phyloP scores from a whole-genome alignment of 2,888 invertebrate species.

The Lycophotia porphyrea region DNA sequence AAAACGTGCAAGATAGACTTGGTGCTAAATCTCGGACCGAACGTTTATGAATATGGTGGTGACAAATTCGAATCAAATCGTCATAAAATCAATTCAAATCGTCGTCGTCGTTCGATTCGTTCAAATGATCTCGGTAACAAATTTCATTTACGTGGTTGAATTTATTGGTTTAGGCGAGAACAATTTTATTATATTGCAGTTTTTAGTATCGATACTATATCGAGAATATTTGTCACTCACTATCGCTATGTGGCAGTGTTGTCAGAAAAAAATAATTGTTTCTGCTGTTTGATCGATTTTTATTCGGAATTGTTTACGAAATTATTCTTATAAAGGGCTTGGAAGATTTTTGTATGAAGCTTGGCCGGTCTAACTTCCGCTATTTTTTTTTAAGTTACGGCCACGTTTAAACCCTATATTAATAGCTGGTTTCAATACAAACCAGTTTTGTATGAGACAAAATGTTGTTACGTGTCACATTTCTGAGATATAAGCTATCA shows the following conservation, averaged over 20 bases:
- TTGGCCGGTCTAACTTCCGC: too few species aligned
- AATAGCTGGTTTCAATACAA: too few species aligned
- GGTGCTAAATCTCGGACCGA: background rate
- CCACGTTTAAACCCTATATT: too few species aligned
- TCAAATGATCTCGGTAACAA: too few species aligned
- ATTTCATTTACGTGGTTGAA: background rate
- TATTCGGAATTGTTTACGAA: background rate
- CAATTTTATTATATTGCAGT: background rate
- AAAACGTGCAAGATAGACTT: background rate
- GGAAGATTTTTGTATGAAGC: too few species aligned
- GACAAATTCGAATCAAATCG: too few species aligned
- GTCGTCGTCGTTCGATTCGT: too few species aligned
- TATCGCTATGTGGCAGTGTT: slow-evolving; percentile 1
- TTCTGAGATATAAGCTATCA: too few species aligned
- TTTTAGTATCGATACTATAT: background rate
- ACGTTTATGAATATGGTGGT: background rate
- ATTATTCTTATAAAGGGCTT: background rate
- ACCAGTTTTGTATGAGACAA: too few species aligned
- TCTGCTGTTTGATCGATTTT: background rate
- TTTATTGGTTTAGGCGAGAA: background rate
- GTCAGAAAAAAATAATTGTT: background rate
- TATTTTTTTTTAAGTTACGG: too few species aligned
- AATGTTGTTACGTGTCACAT: too few species aligned
- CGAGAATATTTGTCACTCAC: background rate
- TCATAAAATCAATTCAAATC: too few species aligned